Percentiles rank a stretch among this genome's conserved stretches.
phyloP scores from a whole-genome alignment of 2,113 vertebrate genomes.

The Oryzias woworae region DNA sequence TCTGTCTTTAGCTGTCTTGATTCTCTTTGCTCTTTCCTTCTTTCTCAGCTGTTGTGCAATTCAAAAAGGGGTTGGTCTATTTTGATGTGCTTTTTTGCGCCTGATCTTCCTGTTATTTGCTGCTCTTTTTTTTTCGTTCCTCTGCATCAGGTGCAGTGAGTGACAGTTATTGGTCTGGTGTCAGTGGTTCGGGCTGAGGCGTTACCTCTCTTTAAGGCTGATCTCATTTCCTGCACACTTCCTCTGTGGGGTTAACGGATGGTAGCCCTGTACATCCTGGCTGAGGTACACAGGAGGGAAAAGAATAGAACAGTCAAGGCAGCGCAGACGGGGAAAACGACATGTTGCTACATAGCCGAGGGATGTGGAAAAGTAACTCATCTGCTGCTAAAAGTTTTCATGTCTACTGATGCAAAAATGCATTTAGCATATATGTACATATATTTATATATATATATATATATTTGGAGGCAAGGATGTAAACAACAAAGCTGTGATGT shows the following conservation, averaged over 20 bases:
- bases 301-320: conserved; percentile 34
- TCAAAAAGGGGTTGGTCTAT: conserved; percentile 6
- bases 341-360: neutral
- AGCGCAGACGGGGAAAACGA: conserved; percentile 32
- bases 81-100: neutral
- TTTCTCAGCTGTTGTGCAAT: neutral
- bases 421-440: too few species aligned
- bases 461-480: too few species aligned
- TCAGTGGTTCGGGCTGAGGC: conserved; percentile 66
- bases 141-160: conserved; percentile 65
- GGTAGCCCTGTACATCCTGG: conserved; percentile 53
- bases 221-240: conserved; percentile 77
- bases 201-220: conserved; percentile 68
- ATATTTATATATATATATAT: too few species aligned
- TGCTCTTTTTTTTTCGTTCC: conserved; percentile 46
- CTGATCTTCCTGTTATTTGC: conserved; percentile 55
- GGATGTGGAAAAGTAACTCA: too few species aligned
- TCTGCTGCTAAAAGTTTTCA: too few species aligned
- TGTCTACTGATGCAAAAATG: too few species aligned
- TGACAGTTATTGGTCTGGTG: conserved; percentile 76
- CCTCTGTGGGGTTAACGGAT: conserved; percentile 71
- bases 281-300: conserved; percentile 38
- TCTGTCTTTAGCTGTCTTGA: conserved; percentile 7
- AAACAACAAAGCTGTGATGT: too few species aligned
- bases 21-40: conserved; percentile 4